Base-by-base conservation (phyloP, 2,888 invertebrate genomes). In the Aphidoletes aphidimyza region DNA sequence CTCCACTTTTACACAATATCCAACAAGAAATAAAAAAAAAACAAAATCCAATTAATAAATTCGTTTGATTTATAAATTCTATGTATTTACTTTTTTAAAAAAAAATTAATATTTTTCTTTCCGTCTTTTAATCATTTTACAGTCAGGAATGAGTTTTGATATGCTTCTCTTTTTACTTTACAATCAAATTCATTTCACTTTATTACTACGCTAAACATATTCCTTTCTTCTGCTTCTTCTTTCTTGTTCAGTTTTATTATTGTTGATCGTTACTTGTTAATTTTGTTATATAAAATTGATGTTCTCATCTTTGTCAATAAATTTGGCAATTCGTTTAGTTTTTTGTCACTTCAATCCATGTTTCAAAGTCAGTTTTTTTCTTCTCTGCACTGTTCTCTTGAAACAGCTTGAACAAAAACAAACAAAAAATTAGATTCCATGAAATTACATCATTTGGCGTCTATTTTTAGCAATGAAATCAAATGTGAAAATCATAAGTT, bases 51-150 rank as follows among this genome's bases (percentile, higher is more conserved):
- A 54, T 22, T 8, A 26, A 54, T 19, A 6, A 54, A 2, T 69
- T 54, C 2, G 54, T 26, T 54, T 69, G 69, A 30, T 69, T 69
- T 69, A 69, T 30, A 69, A 69, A 69, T 30, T 69, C 30, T n/a
- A 69, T 69, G 17, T 69, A 69, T 69, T 30, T 69, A 19, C 22
- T 14, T 3, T 30, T 69, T 30, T n/a, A n/a, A n/a, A 14, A 30
- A 69, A 69, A 69, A 69, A 69, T 69, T 26, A 69, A 69, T 69
- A 69, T 69, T 69, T n/a, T 69, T 69, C 69, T 30, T 69, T 69
- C 69, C 34, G 30, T 69, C 69, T 69, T 54, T 69, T 69, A 30
- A 69, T 69, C 26, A 30, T 69, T 54, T 54, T 69, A 69, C 69
- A 69, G 69, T 69, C 69, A 69, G 69, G 69, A 69, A 69, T 69